Base-by-base conservation (phyloP, 1,140 invertebrate genomes). In the Pseudomyrmex flavicornis region DNA sequence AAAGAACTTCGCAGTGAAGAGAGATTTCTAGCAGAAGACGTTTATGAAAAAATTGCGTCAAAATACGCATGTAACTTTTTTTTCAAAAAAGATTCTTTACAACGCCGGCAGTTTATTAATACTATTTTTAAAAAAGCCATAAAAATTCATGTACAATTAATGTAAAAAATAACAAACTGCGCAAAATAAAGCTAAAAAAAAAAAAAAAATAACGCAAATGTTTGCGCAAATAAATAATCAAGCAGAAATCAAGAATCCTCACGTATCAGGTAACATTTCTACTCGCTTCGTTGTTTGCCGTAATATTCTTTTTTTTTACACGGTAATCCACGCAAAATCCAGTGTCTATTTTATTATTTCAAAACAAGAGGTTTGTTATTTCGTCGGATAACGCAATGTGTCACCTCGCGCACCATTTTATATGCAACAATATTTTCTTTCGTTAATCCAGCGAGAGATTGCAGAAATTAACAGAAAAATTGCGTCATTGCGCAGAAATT, bases 291-390 rank as follows among this genome's bases (percentile, higher is more conserved):
- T 58, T 35, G 15, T 15, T 70, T 80, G 35, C 20, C 5, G 0
- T 35, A 10, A 44, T 44, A 17, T 8, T 0, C 2, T 26, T 50
- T 70, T 75, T 62, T 80, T 75, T 62, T 80, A 59, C 15, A 61
- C 7, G 13, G 8, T 80, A 35, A 35, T 35, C n/a, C 66, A 72
- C n/a, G 20, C 8, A 15, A 44, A 48, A 72, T 80, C 20, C 35
- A 79, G 69, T 50, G 20, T 50, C 13, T 70, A 54, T 58, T 79
- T 79, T 48, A 70, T 72, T 20, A 80, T 72, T 70, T 72, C 13
- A 5, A 69, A 58, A 46, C 62, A 15, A 68, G 17, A 68, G 17
- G 9, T 20, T 22, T 12, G 48, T 44, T 65, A 65, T 13, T 7
- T 35, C 20, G 3, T 56, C 8, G 10, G 9, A 72, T 80, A 80